These are phyloP conservation scores for Gnatocerus cornutus DNA, from an alignment of 2,888 invertebrate species.

Conservation along the genomic window DNA sequence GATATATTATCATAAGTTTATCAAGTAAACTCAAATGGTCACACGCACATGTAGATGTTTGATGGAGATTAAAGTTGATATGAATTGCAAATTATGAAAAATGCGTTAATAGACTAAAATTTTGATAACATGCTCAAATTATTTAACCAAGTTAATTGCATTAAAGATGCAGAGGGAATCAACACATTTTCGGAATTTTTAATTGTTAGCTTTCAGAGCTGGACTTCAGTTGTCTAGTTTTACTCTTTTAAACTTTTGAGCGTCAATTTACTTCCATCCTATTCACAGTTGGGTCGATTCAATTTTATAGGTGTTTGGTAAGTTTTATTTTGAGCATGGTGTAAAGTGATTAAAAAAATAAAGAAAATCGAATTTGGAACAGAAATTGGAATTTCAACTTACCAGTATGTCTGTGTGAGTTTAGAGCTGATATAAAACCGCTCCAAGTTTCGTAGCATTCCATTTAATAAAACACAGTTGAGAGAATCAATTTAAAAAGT, in stretches of 20 bases:
- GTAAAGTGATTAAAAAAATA: slow-evolving; percentile 40
- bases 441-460: slow-evolving; percentile 10
- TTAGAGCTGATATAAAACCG: slow-evolving; percentile 27
- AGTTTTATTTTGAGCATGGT: slow-evolving; percentile 31
- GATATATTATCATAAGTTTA: slow-evolving; percentile 37
- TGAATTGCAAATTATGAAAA: slow-evolving; percentile 47
- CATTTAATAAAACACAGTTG: slow-evolving; percentile 31
- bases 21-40: slow-evolving; percentile 45
- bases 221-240: slow-evolving; percentile 33
- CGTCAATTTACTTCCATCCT: slow-evolving; percentile 38
- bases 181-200: too few relatives aligned
- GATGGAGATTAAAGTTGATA: slow-evolving; percentile 35
- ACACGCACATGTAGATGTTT: slow-evolving; percentile 44
- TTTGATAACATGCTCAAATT: slow-evolving; percentile 39
- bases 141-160: slow-evolving; percentile 42
- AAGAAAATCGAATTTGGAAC: slow-evolving; percentile 16
- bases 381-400: slow-evolving; percentile 22
- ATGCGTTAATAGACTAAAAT: slow-evolving; percentile 36
- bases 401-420: slow-evolving; percentile 20
- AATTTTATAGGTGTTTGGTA: slow-evolving; percentile 42
- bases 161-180: too few relatives aligned
- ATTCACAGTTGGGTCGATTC: slow-evolving; percentile 29
- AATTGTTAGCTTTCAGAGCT: slow-evolving; percentile 4
- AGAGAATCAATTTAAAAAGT: slow-evolving; percentile 31
- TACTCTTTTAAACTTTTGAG: slow-evolving; percentile 44